A percentile compares a stretch with the other conserved stretches of the same genome.
Conservation (phyloP, 2,113 vertebrate species). For the Sphyrna mokarran region DNA sequence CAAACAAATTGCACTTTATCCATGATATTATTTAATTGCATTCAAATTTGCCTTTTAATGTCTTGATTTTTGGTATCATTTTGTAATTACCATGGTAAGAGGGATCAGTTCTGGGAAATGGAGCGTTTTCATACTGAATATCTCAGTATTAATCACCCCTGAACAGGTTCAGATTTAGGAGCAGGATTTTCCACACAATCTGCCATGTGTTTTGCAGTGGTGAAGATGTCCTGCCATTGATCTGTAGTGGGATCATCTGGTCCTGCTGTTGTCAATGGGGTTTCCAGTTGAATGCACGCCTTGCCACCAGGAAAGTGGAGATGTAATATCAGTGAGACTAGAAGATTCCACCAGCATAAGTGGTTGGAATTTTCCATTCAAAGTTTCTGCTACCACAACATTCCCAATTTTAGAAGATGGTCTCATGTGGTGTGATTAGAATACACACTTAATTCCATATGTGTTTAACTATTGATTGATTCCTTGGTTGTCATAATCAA, state of each 20-base stretch:
- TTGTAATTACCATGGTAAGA: not conserved
- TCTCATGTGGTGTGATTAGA: not conserved
- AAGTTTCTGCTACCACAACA: not conserved
- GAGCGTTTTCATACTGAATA: not conserved
- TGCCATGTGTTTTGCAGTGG: too few relatives aligned
- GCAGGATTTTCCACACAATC: too few relatives aligned
- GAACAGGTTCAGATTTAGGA: not conserved
- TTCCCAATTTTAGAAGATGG: not conserved
- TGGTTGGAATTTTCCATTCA: too few relatives aligned
- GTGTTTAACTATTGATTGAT: not conserved
- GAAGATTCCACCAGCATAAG: too few relatives aligned
- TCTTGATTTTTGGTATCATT: not conserved
- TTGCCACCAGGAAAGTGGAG: too few relatives aligned
- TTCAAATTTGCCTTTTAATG: not conserved
- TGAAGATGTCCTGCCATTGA: too few relatives aligned
- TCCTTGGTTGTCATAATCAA: not conserved
- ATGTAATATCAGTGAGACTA: too few relatives aligned
- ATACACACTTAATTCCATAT: not conserved
- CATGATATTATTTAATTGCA: not conserved
- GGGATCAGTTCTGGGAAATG: not conserved
- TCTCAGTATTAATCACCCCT: not conserved
- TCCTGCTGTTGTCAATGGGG: too few relatives aligned
- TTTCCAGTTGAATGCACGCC: too few relatives aligned
- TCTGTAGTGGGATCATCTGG: too few relatives aligned
- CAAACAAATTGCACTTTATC: not conserved